Evolutionary conservation across 2,888 invertebrate genomes (phyloP), one percentile per base, ranked within the genome.

Genomic region (Blastobasis lacticolella): DNA sequence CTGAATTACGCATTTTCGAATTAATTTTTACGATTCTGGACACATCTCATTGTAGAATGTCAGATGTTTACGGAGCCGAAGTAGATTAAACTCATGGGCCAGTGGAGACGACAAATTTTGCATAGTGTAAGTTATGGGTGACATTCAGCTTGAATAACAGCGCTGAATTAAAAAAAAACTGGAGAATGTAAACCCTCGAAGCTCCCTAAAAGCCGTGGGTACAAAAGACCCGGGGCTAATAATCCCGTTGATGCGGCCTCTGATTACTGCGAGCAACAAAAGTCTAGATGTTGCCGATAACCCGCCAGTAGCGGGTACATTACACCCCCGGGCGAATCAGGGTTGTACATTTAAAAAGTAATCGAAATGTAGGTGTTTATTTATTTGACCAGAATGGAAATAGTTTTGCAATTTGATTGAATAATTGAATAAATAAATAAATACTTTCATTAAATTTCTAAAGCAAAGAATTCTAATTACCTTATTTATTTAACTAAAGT

Each of bases 281-380:
- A 79, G 78, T 78, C 80, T 80, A 83, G 83, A 84, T 84, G 71
- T 65, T 54, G 56, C 67, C 62, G 83, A 84, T 85, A 84, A 83
- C 81, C 81, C 79, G 63, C 37, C 51, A 57, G 49, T 59, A 60
- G 57, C 58, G 58, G 77, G 69, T 70, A 62, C 59, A 67, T 73
- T 79, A 73, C 78, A 78, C 77, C 81, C 82, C 67, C 67, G 54
- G 69, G 73, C 71, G n/a, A 44, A 37, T 43, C 59, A 83, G 81
- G 83, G 84, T 67, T 82, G 79, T 57, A 55, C 23, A 23, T 23
- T 23, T 23, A 23, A 23, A 23, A 23, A 23, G 23, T 23, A 23
- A 23, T 23, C 23, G 3, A 23, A 23, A 23, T 23, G 23, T 23
- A 23, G 23, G 23, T 23, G 23, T 23, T 23, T 23, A 23, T 23